These are phyloP conservation scores for Metridium senile DNA, from an alignment of 92 coral and sea anemone genomes.

Conservation along the genomic window DNA sequence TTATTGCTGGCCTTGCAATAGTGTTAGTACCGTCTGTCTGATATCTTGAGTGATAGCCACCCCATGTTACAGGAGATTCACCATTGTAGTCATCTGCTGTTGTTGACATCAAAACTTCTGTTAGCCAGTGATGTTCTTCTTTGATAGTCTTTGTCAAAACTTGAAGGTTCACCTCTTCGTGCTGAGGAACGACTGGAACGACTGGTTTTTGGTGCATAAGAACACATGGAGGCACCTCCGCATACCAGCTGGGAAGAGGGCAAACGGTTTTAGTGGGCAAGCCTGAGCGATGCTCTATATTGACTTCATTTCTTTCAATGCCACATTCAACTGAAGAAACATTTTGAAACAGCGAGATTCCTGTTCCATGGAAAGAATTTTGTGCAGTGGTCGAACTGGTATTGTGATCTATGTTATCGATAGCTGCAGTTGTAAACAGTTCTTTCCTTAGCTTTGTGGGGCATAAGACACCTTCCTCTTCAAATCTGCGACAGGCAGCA, in stretches of 20 bases:
- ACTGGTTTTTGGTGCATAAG: not conserved
- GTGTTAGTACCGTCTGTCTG: not conserved
- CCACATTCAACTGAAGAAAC: not conserved
- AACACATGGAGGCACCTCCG: not conserved
- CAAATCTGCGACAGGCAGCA: slow-evolving; percentile 9
- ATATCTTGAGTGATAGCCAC: not conserved
- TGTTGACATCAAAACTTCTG: too few species aligned
- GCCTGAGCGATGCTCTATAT: not conserved
- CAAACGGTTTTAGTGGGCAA: not conserved
- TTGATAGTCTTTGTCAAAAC: too few species aligned
- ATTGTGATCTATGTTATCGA: slow-evolving; percentile 37
- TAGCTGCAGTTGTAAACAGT: slow-evolving; percentile 32
- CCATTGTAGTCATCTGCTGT: not conserved
- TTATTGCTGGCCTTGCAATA: too few species aligned
- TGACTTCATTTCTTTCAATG: not conserved
- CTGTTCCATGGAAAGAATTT: slow-evolving; percentile 33
- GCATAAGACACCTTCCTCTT: slow-evolving; percentile 18
- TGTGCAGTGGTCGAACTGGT: slow-evolving; percentile 33
- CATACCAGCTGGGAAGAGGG: not conserved
- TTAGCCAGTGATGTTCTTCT: not conserved
- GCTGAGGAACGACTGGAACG: not conserved
- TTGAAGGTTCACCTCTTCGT: not conserved
- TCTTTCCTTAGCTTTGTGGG: slow-evolving; percentile 19
- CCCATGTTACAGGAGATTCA: not conserved
- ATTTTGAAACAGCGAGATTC: slow-evolving; percentile 31